These are phyloP conservation scores for Crocodylus rhombifer DNA, from an alignment of 2,797 vertebrate genomes.

Conservation along the genomic window DNA sequence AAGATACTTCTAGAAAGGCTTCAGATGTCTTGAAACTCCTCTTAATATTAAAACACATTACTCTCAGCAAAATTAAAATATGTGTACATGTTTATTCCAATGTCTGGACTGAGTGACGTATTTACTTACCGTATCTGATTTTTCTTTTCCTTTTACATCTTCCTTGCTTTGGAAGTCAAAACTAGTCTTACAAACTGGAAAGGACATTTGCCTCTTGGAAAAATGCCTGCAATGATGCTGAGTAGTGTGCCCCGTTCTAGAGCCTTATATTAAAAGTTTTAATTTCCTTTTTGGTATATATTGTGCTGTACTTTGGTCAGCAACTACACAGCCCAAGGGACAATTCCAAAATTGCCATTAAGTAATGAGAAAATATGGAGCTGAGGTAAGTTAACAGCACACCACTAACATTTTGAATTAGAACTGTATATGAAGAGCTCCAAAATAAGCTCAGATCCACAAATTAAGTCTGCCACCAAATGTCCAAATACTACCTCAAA, in stretches of 20 bases:
- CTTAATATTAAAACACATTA: neutral
- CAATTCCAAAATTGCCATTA: neutral
- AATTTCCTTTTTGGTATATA: constrained; percentile 22
- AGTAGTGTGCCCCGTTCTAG: neutral
- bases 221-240: neutral
- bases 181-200: neutral
- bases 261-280: neutral
- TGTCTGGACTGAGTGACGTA: neutral
- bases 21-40: neutral
- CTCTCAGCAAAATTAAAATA: neutral
- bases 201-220: neutral
- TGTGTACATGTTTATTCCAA: neutral
- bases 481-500: neutral
- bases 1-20: constrained; percentile 20
- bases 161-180: constrained; percentile 10
- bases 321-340: neutral
- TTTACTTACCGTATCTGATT: neutral
- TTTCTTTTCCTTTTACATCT: neutral
- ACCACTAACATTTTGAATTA: neutral
- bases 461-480: neutral
- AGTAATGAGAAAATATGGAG: neutral
- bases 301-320: constrained; percentile 26
- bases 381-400: neutral
- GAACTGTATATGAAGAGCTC: neutral
- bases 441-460: neutral